Evolutionary conservation across 2,797 vertebrate species (phyloP).

Genomic region (Poeciliopsis turneri): DNA sequence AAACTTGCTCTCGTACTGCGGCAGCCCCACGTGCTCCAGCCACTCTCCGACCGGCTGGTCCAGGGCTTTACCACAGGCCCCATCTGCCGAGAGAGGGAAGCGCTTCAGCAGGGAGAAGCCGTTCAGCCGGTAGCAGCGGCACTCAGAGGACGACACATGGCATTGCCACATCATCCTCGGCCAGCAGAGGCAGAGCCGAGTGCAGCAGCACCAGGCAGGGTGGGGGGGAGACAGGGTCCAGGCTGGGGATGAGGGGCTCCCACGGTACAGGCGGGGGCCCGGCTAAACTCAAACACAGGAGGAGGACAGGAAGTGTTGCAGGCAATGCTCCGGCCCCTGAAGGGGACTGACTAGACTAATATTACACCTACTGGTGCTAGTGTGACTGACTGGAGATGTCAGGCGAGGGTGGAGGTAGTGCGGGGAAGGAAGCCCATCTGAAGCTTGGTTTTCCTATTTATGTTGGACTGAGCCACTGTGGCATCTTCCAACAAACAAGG

Average conservation of each 20-base stretch:
- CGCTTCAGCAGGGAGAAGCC: constrained; percentile 95
- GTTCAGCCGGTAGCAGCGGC: constrained; percentile 98
- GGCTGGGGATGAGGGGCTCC: constrained; percentile 76
- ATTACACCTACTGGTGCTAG: constrained; percentile 71
- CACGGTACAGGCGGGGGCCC: constrained; percentile 72
- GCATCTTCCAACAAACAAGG: constrained; percentile 72
- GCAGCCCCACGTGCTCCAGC: constrained; percentile 95
- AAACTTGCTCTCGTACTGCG: constrained; percentile 98
- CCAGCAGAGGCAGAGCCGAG: constrained; percentile 82
- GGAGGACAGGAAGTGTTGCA: constrained; percentile 68
- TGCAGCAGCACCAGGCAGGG: constrained; percentile 81
- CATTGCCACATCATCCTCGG: constrained; percentile 99
- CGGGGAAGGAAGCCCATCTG: constrained; percentile 72
- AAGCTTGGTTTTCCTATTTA: constrained; percentile 63
- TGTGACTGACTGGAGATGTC: constrained; percentile 71
- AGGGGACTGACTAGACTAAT: constrained; percentile 68
- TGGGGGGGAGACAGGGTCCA: constrained; percentile 80
- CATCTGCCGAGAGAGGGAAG: constrained; percentile 95
- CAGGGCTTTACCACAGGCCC: constrained; percentile 82
- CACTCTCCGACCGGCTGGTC: constrained; percentile 98
- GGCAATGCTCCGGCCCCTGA: constrained; percentile 63
- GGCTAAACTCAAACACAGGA: constrained; percentile 73
- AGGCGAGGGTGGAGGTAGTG: constrained; percentile 77
- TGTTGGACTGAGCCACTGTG: constrained; percentile 68
- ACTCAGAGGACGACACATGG: constrained; percentile 99